Base-by-base conservation (phyloP, 1,140 invertebrate genomes). In the Pachypeltis micranthus region DNA sequence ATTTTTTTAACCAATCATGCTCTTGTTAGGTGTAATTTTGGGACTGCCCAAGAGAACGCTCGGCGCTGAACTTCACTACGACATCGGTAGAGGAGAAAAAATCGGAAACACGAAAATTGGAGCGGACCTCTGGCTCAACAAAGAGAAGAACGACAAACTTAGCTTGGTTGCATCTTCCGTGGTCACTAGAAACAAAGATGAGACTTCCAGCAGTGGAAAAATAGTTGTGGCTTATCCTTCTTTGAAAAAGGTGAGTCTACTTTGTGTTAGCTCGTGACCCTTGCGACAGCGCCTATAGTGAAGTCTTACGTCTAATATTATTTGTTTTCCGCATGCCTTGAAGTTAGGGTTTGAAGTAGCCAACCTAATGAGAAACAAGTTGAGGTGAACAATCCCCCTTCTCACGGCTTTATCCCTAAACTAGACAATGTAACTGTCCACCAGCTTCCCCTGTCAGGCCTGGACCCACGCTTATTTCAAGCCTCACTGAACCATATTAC, bases 41-140 rank as follows among this genome's bases (percentile, higher is more conserved):
- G 80, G 78, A 1, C 74, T 87, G 4, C 86, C 86, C 0, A 80
- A 80, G 47, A 78, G 86, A 31, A 78, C 84, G 44, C 65, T 88
- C 16, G 78, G 83, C 66, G 73, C 76, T 0, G 67, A 70, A 27
- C 64, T 72, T 1, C 55, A 44, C 12, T 65, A 65, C 39, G 63
- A 65, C 3, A 31, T 34, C 28, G 25, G 44, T 58, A 59, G 47
- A 51, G 29, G 56, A 25, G 44, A 56, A 2, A 70, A 73, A 44
- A 34, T 63, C 75, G 25, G 54, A 58, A 54, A 60, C 14, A 14
- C 27, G 60, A 62, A 65, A 66, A 64, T 74, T 25, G 79, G 80
- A 62, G 44, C 81, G 2, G 73, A 75, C 16, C 74, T 87, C 47
- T 87, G 84, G 72, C 71, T 86, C 14, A 84, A 90, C 72, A 86